phyloP scores from a whole-genome alignment of 2,888 invertebrate species.

The Cosmia trapezina region DNA sequence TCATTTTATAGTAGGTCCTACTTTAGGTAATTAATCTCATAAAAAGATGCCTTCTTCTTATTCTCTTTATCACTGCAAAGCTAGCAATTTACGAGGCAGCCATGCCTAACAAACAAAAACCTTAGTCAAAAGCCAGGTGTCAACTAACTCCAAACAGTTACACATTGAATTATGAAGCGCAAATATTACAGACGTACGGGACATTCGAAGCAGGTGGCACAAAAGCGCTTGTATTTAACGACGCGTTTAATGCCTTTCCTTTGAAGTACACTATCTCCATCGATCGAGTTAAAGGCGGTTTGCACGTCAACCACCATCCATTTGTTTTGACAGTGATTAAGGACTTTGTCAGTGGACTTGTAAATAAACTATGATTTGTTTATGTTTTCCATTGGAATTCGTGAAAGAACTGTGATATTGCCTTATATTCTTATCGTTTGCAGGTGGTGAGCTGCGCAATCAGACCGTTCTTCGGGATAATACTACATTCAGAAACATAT shows the following conservation, averaged over 20 bases:
- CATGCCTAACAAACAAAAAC: conserved; percentile 1
- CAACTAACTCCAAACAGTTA: conserved; percentile 15
- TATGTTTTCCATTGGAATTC: conserved; percentile 12
- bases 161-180: conserved; percentile 25
- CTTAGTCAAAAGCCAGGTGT: conserved; percentile 9
- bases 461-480: background rate
- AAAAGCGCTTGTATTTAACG: conserved; percentile 64
- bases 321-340: conserved; percentile 56
- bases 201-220: conserved; percentile 59
- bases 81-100: background rate
- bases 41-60: background rate
- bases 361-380: conserved; percentile 41
- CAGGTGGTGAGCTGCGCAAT: background rate
- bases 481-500: background rate
- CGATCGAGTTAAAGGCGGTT: conserved; percentile 44
- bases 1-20: no score
- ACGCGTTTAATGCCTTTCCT: conserved; percentile 70
- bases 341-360: conserved; percentile 32
- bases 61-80: background rate
- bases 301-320: conserved; percentile 33
- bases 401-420: background rate
- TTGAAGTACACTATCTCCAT: conserved; percentile 67
- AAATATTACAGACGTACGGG: conserved; percentile 42
- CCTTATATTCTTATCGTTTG: background rate
- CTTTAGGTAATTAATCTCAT: background rate